Base-by-base conservation (phyloP, 2,797 vertebrate species). In the Phoxinus dragarum region DNA sequence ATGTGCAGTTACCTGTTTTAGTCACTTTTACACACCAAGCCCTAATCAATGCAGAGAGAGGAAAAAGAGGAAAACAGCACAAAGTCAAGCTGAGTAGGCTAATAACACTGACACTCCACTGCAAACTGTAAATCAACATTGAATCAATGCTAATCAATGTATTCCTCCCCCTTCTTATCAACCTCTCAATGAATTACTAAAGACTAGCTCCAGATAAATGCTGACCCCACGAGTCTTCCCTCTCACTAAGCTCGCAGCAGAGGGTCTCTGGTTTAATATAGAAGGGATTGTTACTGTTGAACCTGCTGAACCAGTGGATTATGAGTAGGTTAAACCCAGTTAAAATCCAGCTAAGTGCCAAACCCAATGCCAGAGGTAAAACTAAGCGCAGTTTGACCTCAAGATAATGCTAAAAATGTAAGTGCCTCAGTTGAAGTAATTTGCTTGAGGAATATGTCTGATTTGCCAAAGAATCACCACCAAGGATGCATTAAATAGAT, bases 301-400 rank as follows among this genome's bases (percentile, higher is more conserved):
- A 92, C 94, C 59, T 84, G 83, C 93, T 93, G 94, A 93, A 92
- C 94, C 93, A 94, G 91, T 92, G 92, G 94, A 94, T 95, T 95
- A 94, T 38, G 81, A 27, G 88, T 47, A 77, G 88, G 92, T 93
- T 92, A 90, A 59, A 38, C 8, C 78, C 90, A 93, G 94, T 95
- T 94, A 95, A 19, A 44, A 67, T 64, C 34, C 38, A 66, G 90
- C 82, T 88, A 88, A 94, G 91, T 87, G 91, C 91, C 74, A 90
- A 59, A 38, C 8, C 75, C 91, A 93, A 94, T 95, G 69, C 89
- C 88, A 74, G 11, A 85, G 80, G 82, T 94, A 95, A 19, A 44
- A 68, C 82, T 88, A 88, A 94, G 91, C 86, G 11, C 73, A 73
- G 59, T 76, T 88, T 86, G 74, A 88, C 86, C 54, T 36, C 12